phyloP scores from a whole-genome alignment of 2,113 vertebrate species.

The Ciconia boyciana region DNA sequence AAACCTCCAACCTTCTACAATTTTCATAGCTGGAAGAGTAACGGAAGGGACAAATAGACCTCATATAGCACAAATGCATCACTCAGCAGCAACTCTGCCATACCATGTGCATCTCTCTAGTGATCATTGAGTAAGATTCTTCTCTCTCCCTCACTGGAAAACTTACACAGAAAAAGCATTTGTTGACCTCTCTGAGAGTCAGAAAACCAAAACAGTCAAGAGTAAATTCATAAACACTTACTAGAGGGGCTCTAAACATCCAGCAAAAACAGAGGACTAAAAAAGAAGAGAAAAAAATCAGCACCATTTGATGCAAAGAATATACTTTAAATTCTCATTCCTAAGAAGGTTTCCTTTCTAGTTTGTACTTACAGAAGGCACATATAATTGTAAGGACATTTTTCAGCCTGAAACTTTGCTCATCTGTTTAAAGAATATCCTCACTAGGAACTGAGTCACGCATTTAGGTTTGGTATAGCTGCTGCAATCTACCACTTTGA shows the following conservation, averaged over 20 bases:
- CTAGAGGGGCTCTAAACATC: background rate
- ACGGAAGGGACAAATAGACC: background rate
- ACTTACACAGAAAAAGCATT: background rate
- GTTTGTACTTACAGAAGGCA: background rate
- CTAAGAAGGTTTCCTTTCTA: background rate
- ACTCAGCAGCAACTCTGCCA: background rate
- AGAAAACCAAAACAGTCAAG: background rate
- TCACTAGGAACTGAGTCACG: background rate
- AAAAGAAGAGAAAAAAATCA: background rate
- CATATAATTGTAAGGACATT: background rate
- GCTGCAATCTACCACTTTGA: constrained; percentile 27
- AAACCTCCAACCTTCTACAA: background rate
- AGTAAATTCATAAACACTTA: background rate
- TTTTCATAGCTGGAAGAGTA: background rate
- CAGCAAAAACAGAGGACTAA: background rate
- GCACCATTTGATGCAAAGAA: background rate
- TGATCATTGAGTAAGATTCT: background rate
- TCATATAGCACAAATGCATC: background rate
- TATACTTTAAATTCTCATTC: background rate
- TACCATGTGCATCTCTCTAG: background rate
- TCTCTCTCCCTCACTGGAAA: background rate
- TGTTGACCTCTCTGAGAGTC: background rate
- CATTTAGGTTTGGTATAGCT: background rate
- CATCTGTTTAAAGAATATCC: constrained; percentile 22
- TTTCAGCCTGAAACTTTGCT: constrained; percentile 28